phyloP scores from a whole-genome alignment of 2,797 vertebrate species.

The Okamejei kenojei region DNA sequence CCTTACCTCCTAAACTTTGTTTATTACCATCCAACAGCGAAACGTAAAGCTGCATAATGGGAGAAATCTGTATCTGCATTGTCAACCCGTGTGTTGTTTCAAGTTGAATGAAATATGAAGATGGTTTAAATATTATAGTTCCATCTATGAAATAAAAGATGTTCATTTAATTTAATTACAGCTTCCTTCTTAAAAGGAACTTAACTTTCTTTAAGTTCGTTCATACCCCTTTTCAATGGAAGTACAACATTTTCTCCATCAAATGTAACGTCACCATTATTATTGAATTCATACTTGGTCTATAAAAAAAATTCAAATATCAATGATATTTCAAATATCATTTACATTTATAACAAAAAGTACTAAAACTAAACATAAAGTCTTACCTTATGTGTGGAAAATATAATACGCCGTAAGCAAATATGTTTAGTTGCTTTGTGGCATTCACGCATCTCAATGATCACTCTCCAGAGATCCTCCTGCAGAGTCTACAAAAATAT shows the following conservation, averaged over 20 bases:
- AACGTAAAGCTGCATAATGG: conserved; percentile 51
- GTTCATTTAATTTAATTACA: background rate
- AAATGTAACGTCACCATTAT: conserved; percentile 47
- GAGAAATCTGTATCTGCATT: conserved; percentile 45
- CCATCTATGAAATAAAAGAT: conserved; percentile 44
- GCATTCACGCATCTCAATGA: conserved; percentile 44
- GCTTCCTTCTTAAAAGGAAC: background rate
- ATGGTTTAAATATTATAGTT: conserved; percentile 44
- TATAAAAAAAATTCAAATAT: conserved; percentile 43
- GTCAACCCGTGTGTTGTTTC: conserved; percentile 42
- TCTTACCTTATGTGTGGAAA: conserved; percentile 48
- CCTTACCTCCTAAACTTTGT: conserved; percentile 49
- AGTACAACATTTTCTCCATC: conserved; percentile 7
- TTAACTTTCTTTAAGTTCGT: background rate
- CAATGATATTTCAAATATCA: background rate
- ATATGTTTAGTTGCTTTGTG: conserved; percentile 43
- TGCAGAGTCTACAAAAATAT: conserved; percentile 39
- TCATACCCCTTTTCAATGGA: background rate
- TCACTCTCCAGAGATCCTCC: conserved; percentile 47
- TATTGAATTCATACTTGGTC: conserved; percentile 46
- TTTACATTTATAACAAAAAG: background rate
- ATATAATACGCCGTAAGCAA: conserved; percentile 45
- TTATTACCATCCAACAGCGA: conserved; percentile 46
- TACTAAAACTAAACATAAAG: background rate
- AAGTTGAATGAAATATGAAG: conserved; percentile 45